These are phyloP conservation scores for Danio rerio DNA, from an alignment of 2,113 vertebrate species.

Conservation along the genomic window DNA sequence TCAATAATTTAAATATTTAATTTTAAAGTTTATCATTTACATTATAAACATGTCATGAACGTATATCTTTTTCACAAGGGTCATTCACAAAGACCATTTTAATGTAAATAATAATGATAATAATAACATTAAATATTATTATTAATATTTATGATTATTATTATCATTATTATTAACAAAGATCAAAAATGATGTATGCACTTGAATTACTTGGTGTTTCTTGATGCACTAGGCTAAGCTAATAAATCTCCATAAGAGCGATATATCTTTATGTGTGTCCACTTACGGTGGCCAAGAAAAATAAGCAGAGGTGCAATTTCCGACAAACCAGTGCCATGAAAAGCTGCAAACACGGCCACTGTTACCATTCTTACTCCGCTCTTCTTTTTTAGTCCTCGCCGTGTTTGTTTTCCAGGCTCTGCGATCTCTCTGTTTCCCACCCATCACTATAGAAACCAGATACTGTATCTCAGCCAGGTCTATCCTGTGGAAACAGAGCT, in stretches of 20 bases:
- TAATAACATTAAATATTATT: too few species aligned
- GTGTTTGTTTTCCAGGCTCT: slow-evolving; percentile 61
- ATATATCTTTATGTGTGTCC: slow-evolving; percentile 7
- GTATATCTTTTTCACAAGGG: too few species aligned
- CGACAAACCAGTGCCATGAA: slow-evolving; percentile 44
- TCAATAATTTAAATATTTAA: too few species aligned
- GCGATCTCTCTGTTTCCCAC: slow-evolving; percentile 60
- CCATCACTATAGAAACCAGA: slow-evolving; percentile 65
- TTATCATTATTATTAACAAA: not conserved
- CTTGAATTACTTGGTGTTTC: not conserved
- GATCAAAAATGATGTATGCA: not conserved
- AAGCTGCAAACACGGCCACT: slow-evolving; percentile 56
- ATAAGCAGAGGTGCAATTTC: slow-evolving; percentile 64
- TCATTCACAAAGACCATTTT: too few species aligned
- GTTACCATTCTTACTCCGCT: slow-evolving; percentile 58
- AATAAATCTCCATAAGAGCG: not conserved
- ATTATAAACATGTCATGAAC: too few species aligned
- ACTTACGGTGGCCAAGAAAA: slow-evolving; percentile 9
- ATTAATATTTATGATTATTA: too few species aligned
- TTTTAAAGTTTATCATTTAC: too few species aligned
- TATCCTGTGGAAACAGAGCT: slow-evolving; percentile 52
- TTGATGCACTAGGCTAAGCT: too few species aligned
- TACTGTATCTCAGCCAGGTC: slow-evolving; percentile 44
- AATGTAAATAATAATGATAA: too few species aligned
- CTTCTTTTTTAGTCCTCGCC: slow-evolving; percentile 57